Base-by-base conservation (phyloP, 2,797 vertebrate genomes). In the Urosaurus nigricauda region DNA sequence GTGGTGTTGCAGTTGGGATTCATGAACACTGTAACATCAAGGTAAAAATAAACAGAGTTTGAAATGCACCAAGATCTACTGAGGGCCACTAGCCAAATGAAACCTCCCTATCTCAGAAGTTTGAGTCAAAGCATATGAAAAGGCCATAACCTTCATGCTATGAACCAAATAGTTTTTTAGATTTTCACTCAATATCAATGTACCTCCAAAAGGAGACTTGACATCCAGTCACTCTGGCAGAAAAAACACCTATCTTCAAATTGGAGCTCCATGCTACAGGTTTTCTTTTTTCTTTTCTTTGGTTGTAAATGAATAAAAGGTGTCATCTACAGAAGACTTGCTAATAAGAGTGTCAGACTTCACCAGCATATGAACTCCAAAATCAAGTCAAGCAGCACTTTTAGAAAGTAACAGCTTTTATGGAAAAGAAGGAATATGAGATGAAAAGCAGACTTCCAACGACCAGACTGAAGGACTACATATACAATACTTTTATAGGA, bases 1-100 rank as follows among this genome's bases (percentile, higher is more conserved):
- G 0, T 99, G 99, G 96, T 99, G 98, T 97, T 98, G 98, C 94
- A 99, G 96, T 92, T 96, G 97, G 0, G 99, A 98, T 88, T 99
- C 99, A 0, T 98, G 96, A 89, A 97, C 97, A 95, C 99, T 99
- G 93, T 84, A 84, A 0, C 0, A 29, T 73, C 37, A 89, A 93
- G 82, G 29, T 86, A 29, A 89, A 9, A 87, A 60, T 60, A 53
- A 79, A 21, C 35, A 73, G 40, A 68, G n/a, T 56, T 7, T 80
- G 56, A 43, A 60, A 37, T 40, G 47, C 53, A 80, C 21, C 56
- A 16, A 16, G 12, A 35, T 51, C 32, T 75, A 74, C 51, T 53
- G 35, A 71, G 21, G 63, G 32, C 19, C 13, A 35, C 43, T 75
- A 63, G 68, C 47, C 60, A 68, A 75, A 35, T 70, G 5, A 35